Base-by-base conservation (phyloP, 2,113 vertebrate genomes). In the Excalfactoria chinensis region DNA sequence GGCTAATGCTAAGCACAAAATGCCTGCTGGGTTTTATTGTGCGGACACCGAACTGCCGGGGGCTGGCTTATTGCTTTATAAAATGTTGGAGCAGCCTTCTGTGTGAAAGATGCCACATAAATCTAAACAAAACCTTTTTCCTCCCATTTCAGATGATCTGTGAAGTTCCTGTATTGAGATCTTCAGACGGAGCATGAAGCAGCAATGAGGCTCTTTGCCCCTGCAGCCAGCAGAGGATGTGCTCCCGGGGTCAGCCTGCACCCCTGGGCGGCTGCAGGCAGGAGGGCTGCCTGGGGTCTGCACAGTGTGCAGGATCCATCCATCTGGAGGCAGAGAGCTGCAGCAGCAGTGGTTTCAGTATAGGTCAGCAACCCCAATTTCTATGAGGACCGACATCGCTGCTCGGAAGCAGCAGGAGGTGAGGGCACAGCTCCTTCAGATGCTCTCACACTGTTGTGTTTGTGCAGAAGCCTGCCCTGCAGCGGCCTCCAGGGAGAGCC, bases 21-120 rank as follows among this genome's bases (percentile, higher is more conserved):
- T 3, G 26, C 88, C 83, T 64, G 66, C 86, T 32, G 23, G 73
- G 58, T 81, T 80, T 41, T 82, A 49, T 63, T 86, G 89, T 75
- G 51, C 26, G 58, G 64, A 9, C 22, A 19, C 66, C 0, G 1
- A 37, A 9, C 70, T 92, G 30, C 69, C 44, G 28, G 73, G 59
- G 70, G 53, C 67, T 67, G 70, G 13, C 58, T 81, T 60, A 78
- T 37, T 75, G 76, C 92, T 75, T 77, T 81, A 9, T 11, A 64
- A 80, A 86, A 7, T 0, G 2, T 8, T 44, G 64, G 69, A 81
- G 67, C 48, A 69, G 25, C 80, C 53, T 82, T 53, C 69, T 71
- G 56, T 48, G 46, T 8, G 51, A 56, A 56, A 74, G 11, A 40
- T 37, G 22, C 14, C 66, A 32, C 15, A 81, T 28, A 53, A 91